Percentiles rank a stretch among this genome's conserved stretches.
phyloP scores from a whole-genome alignment of 2,888 invertebrate genomes.

The Limnephilus lunatus region DNA sequence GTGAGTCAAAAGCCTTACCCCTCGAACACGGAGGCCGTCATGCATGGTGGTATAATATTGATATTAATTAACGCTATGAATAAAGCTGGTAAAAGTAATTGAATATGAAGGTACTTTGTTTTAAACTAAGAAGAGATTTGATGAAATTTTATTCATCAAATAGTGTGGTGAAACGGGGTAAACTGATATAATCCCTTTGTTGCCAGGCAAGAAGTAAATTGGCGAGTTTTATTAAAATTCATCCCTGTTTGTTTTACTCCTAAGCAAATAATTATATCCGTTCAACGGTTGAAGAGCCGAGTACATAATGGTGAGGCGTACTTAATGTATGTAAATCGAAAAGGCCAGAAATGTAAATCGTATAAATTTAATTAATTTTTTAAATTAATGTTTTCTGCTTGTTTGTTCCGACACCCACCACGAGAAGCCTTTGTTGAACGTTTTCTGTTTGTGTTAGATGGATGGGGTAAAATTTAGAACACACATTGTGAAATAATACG shows the following conservation, averaged over 20 bases:
- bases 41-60: too few species aligned
- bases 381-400: constrained; percentile 17
- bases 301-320: constrained; percentile 12
- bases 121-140: not conserved
- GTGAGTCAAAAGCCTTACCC: too few species aligned
- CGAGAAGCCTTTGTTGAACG: not conserved
- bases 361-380: constrained; percentile 44
- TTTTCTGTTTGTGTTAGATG: constrained; percentile 18
- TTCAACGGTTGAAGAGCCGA: not conserved
- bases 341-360: constrained; percentile 42
- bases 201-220: not conserved
- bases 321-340: constrained; percentile 54
- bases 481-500: constrained; percentile 25
- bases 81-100: not conserved
- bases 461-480: not conserved
- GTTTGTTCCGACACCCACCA: constrained; percentile 26
- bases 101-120: not conserved
- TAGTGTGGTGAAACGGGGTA: not conserved
- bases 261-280: not conserved
- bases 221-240: not conserved
- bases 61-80: not conserved
- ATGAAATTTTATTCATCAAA: not conserved
- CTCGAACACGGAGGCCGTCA: too few species aligned
- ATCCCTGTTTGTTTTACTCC: not conserved
- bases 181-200: not conserved